Evolutionary conservation across 1,140 invertebrate species (phyloP).

Genomic region (Drosophila malerkotliana): DNA sequence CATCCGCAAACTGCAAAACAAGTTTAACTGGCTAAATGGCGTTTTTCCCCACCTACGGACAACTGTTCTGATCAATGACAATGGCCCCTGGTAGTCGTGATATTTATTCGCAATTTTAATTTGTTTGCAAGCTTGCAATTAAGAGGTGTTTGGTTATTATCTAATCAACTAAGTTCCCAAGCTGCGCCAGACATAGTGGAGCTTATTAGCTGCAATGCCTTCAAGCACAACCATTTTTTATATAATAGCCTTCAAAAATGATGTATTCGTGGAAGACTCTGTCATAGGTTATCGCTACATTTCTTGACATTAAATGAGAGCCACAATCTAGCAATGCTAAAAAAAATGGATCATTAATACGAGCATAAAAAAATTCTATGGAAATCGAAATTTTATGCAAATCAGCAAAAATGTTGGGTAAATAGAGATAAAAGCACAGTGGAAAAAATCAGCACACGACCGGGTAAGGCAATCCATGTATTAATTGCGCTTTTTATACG

Average conservation of each 20-base stretch:
- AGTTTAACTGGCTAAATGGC: slow-evolving; percentile 59
- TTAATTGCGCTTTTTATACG: slow-evolving; percentile 46
- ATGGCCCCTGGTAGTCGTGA: slow-evolving; percentile 19
- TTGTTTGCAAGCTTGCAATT: neutral
- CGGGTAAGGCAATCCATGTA: slow-evolving; percentile 28
- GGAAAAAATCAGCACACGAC: slow-evolving; percentile 7
- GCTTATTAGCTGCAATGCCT: neutral
- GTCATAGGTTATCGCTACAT: neutral
- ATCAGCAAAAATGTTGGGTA: slow-evolving; percentile 13
- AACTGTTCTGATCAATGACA: slow-evolving; percentile 41
- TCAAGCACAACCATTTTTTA: no score
- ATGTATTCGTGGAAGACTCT: neutral
- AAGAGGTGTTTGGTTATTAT: slow-evolving; percentile 3
- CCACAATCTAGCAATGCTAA: neutral
- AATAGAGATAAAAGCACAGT: slow-evolving; percentile 20
- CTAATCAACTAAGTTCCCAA: neutral
- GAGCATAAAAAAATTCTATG: slow-evolving; percentile 10
- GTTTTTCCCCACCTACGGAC: slow-evolving; percentile 31
- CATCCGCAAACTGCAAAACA: slow-evolving; percentile 38
- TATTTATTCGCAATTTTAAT: slow-evolving; percentile 1
- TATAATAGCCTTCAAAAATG: no score
- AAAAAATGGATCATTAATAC: slow-evolving; percentile 1
- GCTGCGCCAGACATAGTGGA: neutral
- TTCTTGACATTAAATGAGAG: neutral
- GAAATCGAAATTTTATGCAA: slow-evolving; percentile 32